Evolutionary conservation across 2,797 vertebrate species (phyloP).

Genomic region (Gymnothorax reevesii): DNA sequence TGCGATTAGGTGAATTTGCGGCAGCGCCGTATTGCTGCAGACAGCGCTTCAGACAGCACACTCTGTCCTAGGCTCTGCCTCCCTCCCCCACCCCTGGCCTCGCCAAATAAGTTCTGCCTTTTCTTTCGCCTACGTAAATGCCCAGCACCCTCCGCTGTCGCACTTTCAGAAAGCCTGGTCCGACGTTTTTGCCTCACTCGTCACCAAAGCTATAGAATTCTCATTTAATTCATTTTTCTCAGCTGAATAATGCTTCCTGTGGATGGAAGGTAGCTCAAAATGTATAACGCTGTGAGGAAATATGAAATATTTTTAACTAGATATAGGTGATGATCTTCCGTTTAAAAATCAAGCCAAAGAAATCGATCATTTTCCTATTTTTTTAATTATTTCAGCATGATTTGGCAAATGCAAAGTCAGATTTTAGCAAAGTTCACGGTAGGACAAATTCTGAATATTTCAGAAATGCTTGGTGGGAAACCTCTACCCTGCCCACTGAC

Average conservation of each 20-base stretch:
- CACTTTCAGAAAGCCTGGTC: neutral
- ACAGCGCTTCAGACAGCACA: slow-evolving; percentile 9
- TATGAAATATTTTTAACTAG: slow-evolving; percentile 24
- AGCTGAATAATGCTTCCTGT: neutral
- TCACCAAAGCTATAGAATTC: neutral
- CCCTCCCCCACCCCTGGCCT: slow-evolving; percentile 11
- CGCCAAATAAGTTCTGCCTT: neutral
- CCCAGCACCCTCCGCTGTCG: neutral
- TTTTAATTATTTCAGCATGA: neutral
- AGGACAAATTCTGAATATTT: neutral
- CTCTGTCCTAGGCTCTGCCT: neutral
- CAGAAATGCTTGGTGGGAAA: neutral
- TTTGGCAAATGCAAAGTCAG: neutral
- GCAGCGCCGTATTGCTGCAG: neutral
- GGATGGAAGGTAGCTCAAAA: neutral
- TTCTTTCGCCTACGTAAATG: slow-evolving; percentile 4
- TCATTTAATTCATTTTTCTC: neutral
- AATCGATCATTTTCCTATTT: neutral
- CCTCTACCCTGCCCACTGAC: neutral
- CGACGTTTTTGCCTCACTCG: neutral
- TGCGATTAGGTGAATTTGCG: neutral
- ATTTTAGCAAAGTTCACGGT: neutral
- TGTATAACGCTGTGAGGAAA: slow-evolving; percentile 33
- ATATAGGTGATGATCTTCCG: neutral
- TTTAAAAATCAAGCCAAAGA: neutral